phyloP scores from a whole-genome alignment of 1,140 invertebrate species.

The Yoshiicerus persimilis region DNA sequence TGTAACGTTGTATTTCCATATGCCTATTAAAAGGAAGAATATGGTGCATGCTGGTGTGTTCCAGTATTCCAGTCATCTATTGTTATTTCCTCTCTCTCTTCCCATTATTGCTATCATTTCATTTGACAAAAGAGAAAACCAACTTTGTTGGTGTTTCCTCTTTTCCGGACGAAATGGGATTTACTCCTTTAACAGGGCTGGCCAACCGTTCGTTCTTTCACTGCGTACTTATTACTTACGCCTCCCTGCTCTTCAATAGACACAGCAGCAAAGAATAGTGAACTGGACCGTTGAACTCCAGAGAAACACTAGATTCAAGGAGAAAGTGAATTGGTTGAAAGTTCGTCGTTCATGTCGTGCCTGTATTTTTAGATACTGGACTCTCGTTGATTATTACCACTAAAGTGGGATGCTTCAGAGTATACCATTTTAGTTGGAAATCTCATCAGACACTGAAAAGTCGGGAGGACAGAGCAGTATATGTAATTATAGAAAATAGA shows the following conservation, averaged over 20 bases:
- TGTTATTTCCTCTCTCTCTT: background rate
- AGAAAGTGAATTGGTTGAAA: background rate
- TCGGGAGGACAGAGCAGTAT: too few species aligned
- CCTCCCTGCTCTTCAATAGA: background rate
- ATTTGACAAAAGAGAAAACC: conserved; percentile 3
- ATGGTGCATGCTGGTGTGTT: background rate
- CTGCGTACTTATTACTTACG: background rate
- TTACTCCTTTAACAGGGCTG: background rate
- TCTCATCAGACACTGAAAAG: too few species aligned
- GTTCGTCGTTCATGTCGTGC: background rate
- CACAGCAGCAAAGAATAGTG: background rate
- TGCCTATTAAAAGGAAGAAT: background rate
- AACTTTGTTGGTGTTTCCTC: conserved; percentile 10
- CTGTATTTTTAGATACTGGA: background rate
- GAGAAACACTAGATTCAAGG: background rate
- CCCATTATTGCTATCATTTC: conserved; percentile 1
- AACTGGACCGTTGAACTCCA: background rate
- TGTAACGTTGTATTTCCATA: background rate
- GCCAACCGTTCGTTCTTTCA: background rate
- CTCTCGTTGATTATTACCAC: background rate
- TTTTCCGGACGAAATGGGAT: conserved; percentile 9
- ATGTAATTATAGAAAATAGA: background rate
- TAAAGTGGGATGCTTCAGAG: too few species aligned
- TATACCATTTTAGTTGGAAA: too few species aligned
- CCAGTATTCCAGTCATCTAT: background rate